Base-by-base conservation (phyloP, 2,888 invertebrate species). In the Lepas anatifera region DNA sequence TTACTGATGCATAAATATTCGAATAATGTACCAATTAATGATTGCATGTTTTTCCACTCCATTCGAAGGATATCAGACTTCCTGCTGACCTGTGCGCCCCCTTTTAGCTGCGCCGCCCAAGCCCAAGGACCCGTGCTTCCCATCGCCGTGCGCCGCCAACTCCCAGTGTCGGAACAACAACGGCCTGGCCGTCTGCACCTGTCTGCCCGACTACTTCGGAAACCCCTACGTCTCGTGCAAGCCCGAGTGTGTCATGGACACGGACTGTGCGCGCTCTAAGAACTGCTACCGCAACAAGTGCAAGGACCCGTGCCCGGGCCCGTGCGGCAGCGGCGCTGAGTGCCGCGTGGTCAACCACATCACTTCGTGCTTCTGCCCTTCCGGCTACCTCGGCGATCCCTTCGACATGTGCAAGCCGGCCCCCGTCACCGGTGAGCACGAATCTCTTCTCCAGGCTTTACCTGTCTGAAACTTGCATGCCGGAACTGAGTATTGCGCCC, bases 301-400 rank as follows among this genome's bases (percentile, higher is more conserved):
- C 41, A 48, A 63, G 27, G 69, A 73, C 67, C 76, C 92, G 35
- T 92, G 92, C 75, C 88, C 89, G 72, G 91, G 91, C 70, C 84
- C 88, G 27, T 74, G 74, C 67, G 73, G 73, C 69, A 66, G 46
- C 67, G 71, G 77, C 73, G 76, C 77, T 39, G 73, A 76, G 58
- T 77, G 77, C 72, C 72, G 74, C 41, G 76, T 76, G n/a, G 75
- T 74, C 43, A 74, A 75, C 32, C 77, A 77, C 72, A 70, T 75
- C 64, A 77, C 77, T n/a, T 70, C 74, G 87, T 80, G 90, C 90
- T 86, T 88, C 74, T 93, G 93, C 77, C 81, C 87, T 64, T 80
- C 84, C 58, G 91, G 90, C 39, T 90, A 85, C 77, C 87, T 87
- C 79, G 93, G 93, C 32, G 92, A 93, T 78, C 91, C 93, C 8